A percentile compares a stretch with the other conserved stretches of the same genome.
Evolutionary conservation across 1,140 invertebrate species (phyloP).

Genomic region (Bombus sibiricus): DNA sequence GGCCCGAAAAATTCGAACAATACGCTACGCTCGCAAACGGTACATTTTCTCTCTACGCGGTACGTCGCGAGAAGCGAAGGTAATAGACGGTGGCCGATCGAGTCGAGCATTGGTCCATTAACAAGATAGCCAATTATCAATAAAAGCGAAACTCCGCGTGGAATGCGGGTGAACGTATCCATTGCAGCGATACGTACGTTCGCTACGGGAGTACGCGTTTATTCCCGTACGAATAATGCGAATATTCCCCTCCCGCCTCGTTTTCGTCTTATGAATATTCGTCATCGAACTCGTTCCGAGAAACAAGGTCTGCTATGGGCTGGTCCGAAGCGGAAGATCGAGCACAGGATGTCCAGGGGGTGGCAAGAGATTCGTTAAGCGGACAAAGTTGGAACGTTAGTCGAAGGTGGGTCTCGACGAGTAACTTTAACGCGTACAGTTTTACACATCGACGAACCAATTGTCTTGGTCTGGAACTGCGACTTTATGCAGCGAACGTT

Average conservation of each 20-base stretch:
- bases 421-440: no score
- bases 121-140: conserved; percentile 29
- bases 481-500: not conserved
- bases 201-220: not conserved
- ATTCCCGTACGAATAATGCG: no score
- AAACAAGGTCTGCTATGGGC: not conserved
- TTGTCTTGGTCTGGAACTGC: not conserved
- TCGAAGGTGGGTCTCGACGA: no score
- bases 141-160: conserved; percentile 26
- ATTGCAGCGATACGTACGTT: not conserved
- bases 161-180: conserved; percentile 36
- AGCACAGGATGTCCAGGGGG: not conserved
- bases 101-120: not conserved
- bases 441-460: not conserved
- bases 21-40: not conserved
- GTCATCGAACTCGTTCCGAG: conserved; percentile 54
- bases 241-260: no score
- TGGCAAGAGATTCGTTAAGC: not conserved
- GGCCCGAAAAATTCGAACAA: not conserved
- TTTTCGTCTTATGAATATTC: no score
- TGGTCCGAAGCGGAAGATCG: not conserved
- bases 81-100: no score
- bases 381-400: no score
- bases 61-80: no score
- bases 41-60: not conserved